Percentiles rank a stretch among this genome's conserved stretches.
These are phyloP conservation scores for Ganaspis sp. DNA, from an alignment of 1,140 invertebrate genomes.

Conservation along the genomic window DNA sequence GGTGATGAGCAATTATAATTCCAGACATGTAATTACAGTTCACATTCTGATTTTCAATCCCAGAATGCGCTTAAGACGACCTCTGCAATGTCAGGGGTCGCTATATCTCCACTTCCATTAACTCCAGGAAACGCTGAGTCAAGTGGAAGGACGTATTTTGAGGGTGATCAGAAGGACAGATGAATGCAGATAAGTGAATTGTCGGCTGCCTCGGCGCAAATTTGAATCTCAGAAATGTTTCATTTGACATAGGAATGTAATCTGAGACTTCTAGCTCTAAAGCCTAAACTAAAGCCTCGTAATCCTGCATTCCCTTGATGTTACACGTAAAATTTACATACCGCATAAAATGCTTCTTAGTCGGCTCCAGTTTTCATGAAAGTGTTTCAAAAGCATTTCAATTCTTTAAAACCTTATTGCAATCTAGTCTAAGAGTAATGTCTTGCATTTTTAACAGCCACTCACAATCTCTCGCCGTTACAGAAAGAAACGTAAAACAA, in stretches of 20 bases:
- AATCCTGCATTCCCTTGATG: constrained; percentile 20
- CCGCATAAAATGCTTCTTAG: neutral
- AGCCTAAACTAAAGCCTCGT: constrained; percentile 15
- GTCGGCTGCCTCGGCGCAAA: neutral
- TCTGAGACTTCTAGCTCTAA: constrained; percentile 11
- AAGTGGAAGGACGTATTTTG: constrained; percentile 27
- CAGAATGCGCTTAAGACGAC: neutral
- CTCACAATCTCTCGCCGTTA: too few species aligned
- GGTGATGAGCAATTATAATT: neutral
- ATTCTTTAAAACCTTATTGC: neutral
- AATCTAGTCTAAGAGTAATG: neutral
- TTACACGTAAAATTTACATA: constrained; percentile 23
- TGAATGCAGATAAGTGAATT: constrained; percentile 23
- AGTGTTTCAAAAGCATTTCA: neutral
- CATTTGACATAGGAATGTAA: constrained; percentile 23
- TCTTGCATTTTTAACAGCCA: too few species aligned
- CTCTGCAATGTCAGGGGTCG: constrained; percentile 7
- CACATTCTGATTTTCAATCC: neutral
- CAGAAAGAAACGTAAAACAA: too few species aligned
- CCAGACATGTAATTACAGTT: neutral
- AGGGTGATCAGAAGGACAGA: constrained; percentile 28
- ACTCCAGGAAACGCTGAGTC: constrained; percentile 25
- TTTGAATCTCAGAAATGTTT: constrained; percentile 23
- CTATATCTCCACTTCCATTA: constrained; percentile 27
- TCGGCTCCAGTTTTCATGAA: neutral